Evolutionary conservation across 2,888 invertebrate genomes (phyloP), one percentile per base, ranked within the genome.

Genomic region (Lamproptera curius): DNA sequence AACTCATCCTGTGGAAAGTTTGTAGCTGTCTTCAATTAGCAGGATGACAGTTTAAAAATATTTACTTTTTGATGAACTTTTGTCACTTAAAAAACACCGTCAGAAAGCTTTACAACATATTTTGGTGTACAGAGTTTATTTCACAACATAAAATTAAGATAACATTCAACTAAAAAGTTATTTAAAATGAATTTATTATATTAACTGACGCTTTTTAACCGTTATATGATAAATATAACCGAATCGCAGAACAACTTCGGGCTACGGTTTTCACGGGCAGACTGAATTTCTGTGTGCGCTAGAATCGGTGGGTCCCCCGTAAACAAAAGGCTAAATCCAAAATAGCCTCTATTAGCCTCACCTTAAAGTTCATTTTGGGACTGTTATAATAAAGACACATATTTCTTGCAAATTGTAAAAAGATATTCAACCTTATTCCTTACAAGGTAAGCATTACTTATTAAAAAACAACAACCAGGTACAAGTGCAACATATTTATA

Each of bases 181-280:
- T n/a, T n/a, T n/a, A n/a, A n/a, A n/a, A n/a, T n/a, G n/a, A n/a
- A n/a, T n/a, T n/a, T n/a, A n/a, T n/a, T n/a, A n/a, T n/a, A n/a
- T n/a, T n/a, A n/a, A n/a, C n/a, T n/a, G n/a, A n/a, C n/a, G n/a
- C 44, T 45, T 41, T 14, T 45, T 52, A 39, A 52, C 49, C 45
- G 45, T 48, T 43, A 46, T 34, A 14, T 13, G 13, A 35, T 43
- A 16, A 48, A 53, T 49, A 54, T 39, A 42, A 49, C 26, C 54
- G 43, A 50, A 36, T 46, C 47, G 41, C 43, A 51, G 55, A 57
- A 63, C 69, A 65, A 65, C 63, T 60, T 63, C 49, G 58, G 61
- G 60, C 62, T 57, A 57, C 66, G 63, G 54, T 63, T 59, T 64
- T 65, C 66, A 55, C 62, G 58, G 62, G 58, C 60, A 60, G 54